Evolutionary conservation across 2,113 vertebrate genomes (phyloP), one percentile per base, ranked within the genome.

Genomic region (Morone saxatilis): DNA sequence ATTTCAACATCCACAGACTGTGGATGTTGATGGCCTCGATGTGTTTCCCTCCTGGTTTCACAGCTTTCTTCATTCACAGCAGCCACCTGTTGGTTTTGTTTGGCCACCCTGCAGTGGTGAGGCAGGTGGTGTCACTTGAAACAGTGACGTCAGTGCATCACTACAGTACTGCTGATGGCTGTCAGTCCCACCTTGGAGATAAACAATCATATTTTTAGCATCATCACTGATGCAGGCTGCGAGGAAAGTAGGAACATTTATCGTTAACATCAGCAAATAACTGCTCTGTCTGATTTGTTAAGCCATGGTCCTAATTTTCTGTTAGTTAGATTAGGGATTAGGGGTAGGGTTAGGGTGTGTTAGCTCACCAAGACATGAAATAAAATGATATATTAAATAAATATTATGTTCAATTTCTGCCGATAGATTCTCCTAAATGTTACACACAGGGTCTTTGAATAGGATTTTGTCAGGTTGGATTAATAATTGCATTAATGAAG

Each of bases 41-140:
- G 41, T 45, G 41, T 65, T 16, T 51, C n/a, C 41, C 66, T 40
- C n/a, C 31, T 2, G 3, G 9, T 40, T 40, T 41, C 31, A 12
- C 74, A 60, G 53, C n/a, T 59, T 80, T 25, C 54, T n/a, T 43
- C 22, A 12, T 22, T 50, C 51, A 59, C 25, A 20, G 25, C 31
- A 60, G 45, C 45, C 81, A 61, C 75, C 75, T 73, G 68, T 67
- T 45, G 61, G 43, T 72, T 61, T 47, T 47, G 68, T 78, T 47
- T 45, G 43, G n/a, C 67, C 73, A 14, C 63, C 65, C 47, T 14
- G 60, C 11, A 67, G 25, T 19, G n/a, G 20, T 12, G 67, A 45
- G 38, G 61, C 7, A 2, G 67, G 60, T 20, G 59, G 40, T 11
- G 56, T 38, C n/a, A 7, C 60, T 7, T 36, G 74, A n/a, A 45